Conservation (phyloP, 2,797 vertebrate genomes). For the Brachymystax lenok region DNA sequence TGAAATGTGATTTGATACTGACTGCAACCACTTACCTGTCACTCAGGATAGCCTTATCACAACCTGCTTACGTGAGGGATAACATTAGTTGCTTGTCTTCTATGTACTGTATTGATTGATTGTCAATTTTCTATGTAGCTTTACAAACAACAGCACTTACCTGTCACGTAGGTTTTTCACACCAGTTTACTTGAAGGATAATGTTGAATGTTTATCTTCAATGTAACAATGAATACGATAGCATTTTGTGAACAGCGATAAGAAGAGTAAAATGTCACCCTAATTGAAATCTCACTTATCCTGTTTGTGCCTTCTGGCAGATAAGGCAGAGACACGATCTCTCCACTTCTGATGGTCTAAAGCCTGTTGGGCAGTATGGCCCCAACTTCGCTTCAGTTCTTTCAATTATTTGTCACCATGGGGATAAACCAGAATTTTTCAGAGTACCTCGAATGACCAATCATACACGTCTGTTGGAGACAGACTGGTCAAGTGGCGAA, state of each 20-base stretch:
- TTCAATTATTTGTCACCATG: too few relatives aligned
- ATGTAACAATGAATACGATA: too few relatives aligned
- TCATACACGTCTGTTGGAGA: too few relatives aligned
- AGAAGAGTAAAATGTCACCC: too few relatives aligned
- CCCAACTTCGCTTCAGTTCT: background rate
- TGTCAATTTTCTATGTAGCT: background rate
- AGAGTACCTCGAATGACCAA: too few relatives aligned
- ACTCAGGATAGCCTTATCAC: background rate
- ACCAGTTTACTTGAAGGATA: background rate
- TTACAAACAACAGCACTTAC: background rate
- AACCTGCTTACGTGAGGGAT: background rate
- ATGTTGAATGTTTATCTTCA: background rate
- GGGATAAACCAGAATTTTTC: too few relatives aligned
- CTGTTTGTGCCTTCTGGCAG: background rate
- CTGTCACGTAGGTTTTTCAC: too few relatives aligned
- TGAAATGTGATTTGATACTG: background rate
- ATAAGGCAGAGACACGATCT: background rate
- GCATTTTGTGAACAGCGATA: too few relatives aligned
- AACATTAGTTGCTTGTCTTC: background rate
- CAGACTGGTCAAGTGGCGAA: too few relatives aligned
- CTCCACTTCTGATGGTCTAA: background rate
- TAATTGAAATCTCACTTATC: too few relatives aligned
- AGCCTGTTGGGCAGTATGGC: too few relatives aligned
- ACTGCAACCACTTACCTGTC: background rate
- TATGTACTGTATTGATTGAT: background rate